A percentile compares a stretch with the other conserved stretches of the same genome.
phyloP scores from a whole-genome alignment of 2,797 vertebrate genomes.

The Chiloscyllium punctatum region DNA sequence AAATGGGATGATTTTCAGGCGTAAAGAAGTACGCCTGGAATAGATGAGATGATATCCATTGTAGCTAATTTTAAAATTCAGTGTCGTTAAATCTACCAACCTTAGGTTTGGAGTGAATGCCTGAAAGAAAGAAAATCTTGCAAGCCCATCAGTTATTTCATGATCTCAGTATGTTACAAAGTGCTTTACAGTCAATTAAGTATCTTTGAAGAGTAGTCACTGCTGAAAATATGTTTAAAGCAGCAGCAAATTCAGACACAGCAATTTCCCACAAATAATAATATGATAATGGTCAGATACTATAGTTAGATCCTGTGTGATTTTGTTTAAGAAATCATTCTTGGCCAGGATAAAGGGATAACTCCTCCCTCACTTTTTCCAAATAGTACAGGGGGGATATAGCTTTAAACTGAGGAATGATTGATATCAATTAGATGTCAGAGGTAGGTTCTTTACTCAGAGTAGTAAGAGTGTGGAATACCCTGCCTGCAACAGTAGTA shows the following conservation, averaged over 20 bases:
- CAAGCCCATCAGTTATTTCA: background rate
- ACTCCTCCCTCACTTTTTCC: background rate
- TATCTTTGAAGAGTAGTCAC: background rate
- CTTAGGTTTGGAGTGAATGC: background rate
- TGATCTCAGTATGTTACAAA: background rate
- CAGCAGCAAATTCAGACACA: background rate
- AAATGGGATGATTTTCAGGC: background rate
- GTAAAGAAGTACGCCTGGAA: background rate
- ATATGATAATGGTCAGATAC: background rate
- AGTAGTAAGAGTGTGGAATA: too few relatives aligned
- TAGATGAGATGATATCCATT: background rate
- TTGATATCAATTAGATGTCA: too few relatives aligned
- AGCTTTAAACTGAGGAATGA: too few relatives aligned
- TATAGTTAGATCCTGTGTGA: background rate
- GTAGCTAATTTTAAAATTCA: background rate
- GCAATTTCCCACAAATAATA: background rate
- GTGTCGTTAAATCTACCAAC: background rate
- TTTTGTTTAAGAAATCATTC: background rate
- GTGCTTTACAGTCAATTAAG: background rate
- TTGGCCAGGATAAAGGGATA: background rate
- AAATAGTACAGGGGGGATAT: too few relatives aligned
- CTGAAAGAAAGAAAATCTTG: background rate
- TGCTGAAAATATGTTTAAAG: background rate
- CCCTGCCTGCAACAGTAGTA: too few relatives aligned
- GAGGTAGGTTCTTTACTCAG: too few relatives aligned